Evolutionary conservation across 2,888 invertebrate genomes (phyloP), one percentile per base, ranked within the genome.

Genomic region (Microctonus aethiopoides): DNA sequence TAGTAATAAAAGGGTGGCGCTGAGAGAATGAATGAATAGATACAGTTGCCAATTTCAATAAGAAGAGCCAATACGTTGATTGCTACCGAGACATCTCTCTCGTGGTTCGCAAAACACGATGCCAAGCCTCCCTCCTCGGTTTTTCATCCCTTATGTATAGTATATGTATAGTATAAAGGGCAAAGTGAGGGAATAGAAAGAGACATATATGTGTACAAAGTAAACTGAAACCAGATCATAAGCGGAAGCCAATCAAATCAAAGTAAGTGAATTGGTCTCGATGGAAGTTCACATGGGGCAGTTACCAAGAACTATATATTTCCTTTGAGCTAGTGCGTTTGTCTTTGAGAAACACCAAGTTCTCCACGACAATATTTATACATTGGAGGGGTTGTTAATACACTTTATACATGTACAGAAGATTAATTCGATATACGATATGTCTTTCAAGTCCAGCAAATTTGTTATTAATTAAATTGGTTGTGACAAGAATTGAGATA

Each of bases 221-320:
- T 68, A 75, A 74, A 72, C 75, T 74, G 71, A 71, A 76, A 75
- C 72, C 76, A 74, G 76, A 80, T 83, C 79, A 80, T 82, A 79
- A 78, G 68, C 74, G 72, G 74, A 74, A 78, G 73, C 84, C 84
- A 85, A 86, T 86, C 86, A 85, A 86, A 86, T 86, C 85, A 86
- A 83, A 84, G 84, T 85, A 86, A 86, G 86, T 86, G 84, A 85
- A 85, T 85, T 85, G 84, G 72, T 78, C 76, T 67, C 69, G 72
- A 41, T 73, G 76, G 77, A 29, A 62, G 41, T 39, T 34, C 16
- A 13, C 59, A 32, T 34, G 34, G 36, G 29, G 20, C 34, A 59
- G 46, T 41, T 11, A n/a, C 13, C 29, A 29, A 1, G 5, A 46
- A 46, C 46, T 16, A 46, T 46, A 46, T 46, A 46, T 46, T 46